Evolutionary conservation across 1,140 invertebrate genomes (phyloP).

Genomic region (Agrilus planipennis): DNA sequence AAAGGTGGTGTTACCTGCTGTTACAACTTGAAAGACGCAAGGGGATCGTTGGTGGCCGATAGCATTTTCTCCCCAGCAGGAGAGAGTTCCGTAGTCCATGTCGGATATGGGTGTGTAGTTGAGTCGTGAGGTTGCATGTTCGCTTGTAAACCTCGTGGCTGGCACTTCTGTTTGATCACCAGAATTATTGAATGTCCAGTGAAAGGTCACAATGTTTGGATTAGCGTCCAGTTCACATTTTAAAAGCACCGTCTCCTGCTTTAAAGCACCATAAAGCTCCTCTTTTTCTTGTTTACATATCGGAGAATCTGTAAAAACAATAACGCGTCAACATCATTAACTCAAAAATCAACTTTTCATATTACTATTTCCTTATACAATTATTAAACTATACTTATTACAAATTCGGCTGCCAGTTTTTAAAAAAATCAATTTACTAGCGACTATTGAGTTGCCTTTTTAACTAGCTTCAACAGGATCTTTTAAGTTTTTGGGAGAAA

Average conservation of each 20-base stretch:
- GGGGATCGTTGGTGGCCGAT: slow-evolving; percentile 70
- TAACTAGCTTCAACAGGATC: too few relatives aligned
- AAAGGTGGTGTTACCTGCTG: slow-evolving; percentile 41
- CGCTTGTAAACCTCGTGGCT: slow-evolving; percentile 48
- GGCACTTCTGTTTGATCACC: slow-evolving; percentile 68
- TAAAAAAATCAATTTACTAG: too few relatives aligned
- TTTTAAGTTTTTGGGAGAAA: too few relatives aligned
- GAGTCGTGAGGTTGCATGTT: slow-evolving; percentile 58
- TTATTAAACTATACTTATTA: too few relatives aligned
- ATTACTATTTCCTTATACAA: too few relatives aligned
- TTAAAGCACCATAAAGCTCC: slow-evolving; percentile 68
- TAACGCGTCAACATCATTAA: too few relatives aligned
- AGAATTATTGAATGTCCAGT: slow-evolving; percentile 83
- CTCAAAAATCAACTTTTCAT: too few relatives aligned
- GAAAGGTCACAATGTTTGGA: slow-evolving; percentile 64
- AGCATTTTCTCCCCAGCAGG: slow-evolving; percentile 72
- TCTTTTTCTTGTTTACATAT: slow-evolving; percentile 66
- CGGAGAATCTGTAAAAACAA: slow-evolving; percentile 68
- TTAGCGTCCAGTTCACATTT: slow-evolving; percentile 78
- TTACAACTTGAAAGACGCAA: slow-evolving; percentile 74
- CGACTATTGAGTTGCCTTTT: too few relatives aligned
- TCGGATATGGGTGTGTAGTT: slow-evolving; percentile 76
- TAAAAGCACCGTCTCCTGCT: slow-evolving; percentile 70
- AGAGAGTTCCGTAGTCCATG: slow-evolving; percentile 77
- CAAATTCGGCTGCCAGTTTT: too few relatives aligned